A percentile compares a stretch with the other conserved stretches of the same genome.
Evolutionary conservation across 2,888 invertebrate species (phyloP).

Genomic region (Merodon equestris): DNA sequence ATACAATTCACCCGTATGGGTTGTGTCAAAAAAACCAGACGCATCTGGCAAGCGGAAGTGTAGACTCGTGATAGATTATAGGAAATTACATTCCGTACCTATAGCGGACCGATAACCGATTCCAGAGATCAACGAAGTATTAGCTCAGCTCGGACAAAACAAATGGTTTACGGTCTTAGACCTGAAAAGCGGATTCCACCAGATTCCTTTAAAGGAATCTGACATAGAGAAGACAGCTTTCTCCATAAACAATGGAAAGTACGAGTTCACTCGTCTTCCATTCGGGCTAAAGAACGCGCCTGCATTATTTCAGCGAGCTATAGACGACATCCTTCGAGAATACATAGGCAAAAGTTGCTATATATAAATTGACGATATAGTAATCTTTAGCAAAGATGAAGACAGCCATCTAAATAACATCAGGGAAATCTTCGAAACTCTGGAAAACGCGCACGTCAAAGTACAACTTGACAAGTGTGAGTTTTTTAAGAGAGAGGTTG

Average conservation of each 20-base stretch:
- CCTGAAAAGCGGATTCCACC: constrained; percentile 43
- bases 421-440: constrained; percentile 28
- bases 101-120: constrained; percentile 35
- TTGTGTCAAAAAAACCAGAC: constrained; percentile 5
- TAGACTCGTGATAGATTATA: constrained; percentile 26
- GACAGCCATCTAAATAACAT: constrained; percentile 37
- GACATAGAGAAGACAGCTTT: constrained; percentile 30
- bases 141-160: constrained; percentile 12
- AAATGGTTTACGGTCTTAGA: constrained; percentile 23
- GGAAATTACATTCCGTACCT: constrained; percentile 41
- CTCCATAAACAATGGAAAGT: constrained; percentile 30
- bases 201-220: constrained; percentile 39
- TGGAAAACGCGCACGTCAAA: constrained; percentile 20
- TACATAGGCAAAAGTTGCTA: constrained; percentile 24
- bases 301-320: constrained; percentile 30
- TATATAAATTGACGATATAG: constrained; percentile 47
- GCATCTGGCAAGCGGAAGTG: constrained; percentile 2
- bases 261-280: constrained; percentile 39
- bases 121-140: constrained; percentile 22
- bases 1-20: constrained; percentile 22
- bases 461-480: constrained; percentile 40
- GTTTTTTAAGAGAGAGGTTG: constrained; percentile 32
- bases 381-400: constrained; percentile 38
- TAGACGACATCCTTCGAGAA: constrained; percentile 27
- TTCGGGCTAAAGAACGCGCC: constrained; percentile 46